Percentiles rank a stretch among this genome's conserved stretches.
phyloP scores from a whole-genome alignment of 1,140 invertebrate species.

The Philopotamus ludificatus region DNA sequence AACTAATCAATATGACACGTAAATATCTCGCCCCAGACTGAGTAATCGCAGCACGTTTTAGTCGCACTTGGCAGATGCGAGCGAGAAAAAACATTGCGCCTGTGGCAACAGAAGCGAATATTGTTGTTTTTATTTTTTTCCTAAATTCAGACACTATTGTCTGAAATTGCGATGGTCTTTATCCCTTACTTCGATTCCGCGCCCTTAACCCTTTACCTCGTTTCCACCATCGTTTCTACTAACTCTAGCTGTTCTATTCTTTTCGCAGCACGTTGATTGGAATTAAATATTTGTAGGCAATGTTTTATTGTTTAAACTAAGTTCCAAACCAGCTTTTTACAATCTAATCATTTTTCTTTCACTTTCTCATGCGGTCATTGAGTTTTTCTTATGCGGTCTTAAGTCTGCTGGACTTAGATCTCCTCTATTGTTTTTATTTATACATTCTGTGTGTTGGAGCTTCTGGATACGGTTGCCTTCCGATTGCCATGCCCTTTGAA shows the following conservation, averaged over 20 bases:
- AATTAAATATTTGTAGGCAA: too few relatives aligned
- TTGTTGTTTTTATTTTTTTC: background rate
- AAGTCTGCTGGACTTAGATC: background rate
- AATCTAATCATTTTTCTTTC: background rate
- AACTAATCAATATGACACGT: too few relatives aligned
- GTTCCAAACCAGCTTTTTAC: background rate
- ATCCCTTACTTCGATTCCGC: background rate
- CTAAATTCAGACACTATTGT: too few relatives aligned
- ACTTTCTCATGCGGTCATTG: too few relatives aligned
- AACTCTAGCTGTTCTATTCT: background rate
- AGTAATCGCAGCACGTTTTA: background rate
- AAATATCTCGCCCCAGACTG: background rate
- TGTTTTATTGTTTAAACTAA: background rate
- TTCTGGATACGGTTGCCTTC: too few relatives aligned
- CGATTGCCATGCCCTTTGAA: too few relatives aligned
- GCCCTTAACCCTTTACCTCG: background rate
- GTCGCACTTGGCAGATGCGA: background rate
- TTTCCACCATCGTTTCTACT: background rate
- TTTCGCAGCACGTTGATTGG: background rate
- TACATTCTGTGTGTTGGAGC: too few relatives aligned
- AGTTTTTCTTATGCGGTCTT: background rate
- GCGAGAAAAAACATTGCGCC: background rate
- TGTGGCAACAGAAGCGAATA: background rate
- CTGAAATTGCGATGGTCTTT: background rate
- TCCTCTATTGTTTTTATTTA: background rate